Evolutionary conservation across 2,113 vertebrate species (phyloP).

Genomic region (Oncorhynchus tshawytscha): DNA sequence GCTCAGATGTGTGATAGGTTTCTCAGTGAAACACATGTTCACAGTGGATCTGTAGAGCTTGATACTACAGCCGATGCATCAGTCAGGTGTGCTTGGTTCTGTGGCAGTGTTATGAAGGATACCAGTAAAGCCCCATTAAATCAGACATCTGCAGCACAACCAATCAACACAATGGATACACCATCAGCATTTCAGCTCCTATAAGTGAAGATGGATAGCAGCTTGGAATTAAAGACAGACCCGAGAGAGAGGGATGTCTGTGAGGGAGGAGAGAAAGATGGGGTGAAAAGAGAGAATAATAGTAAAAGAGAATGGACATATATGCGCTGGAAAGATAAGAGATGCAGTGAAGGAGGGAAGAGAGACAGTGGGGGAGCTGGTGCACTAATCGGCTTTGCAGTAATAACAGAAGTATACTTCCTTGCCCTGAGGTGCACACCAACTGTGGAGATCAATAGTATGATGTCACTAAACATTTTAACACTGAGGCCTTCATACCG

Average conservation of each 20-base stretch:
- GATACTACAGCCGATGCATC: too few species aligned
- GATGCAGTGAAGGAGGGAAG: not conserved
- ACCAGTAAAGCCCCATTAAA: not conserved
- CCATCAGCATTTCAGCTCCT: not conserved
- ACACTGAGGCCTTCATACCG: not conserved
- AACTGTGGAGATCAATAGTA: not conserved
- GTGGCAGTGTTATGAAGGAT: not conserved
- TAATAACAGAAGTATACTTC: not conserved
- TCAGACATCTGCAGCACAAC: not conserved
- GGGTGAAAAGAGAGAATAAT: not conserved
- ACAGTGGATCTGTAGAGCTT: too few species aligned
- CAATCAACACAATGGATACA: conserved; percentile 2
- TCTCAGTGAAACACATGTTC: too few species aligned
- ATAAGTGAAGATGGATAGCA: not conserved
- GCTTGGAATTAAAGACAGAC: not conserved
- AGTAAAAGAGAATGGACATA: too few species aligned
- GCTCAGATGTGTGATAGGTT: too few species aligned
- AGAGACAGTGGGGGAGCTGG: not conserved
- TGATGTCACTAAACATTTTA: not conserved
- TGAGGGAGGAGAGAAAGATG: not conserved
- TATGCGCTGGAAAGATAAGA: not conserved
- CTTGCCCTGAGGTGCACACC: not conserved
- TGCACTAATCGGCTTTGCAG: not conserved
- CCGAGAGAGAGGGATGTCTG: not conserved
- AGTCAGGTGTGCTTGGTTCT: too few species aligned